Evolutionary conservation across 2,113 vertebrate genomes (phyloP).

Genomic region (Semnopithecus entellus): DNA sequence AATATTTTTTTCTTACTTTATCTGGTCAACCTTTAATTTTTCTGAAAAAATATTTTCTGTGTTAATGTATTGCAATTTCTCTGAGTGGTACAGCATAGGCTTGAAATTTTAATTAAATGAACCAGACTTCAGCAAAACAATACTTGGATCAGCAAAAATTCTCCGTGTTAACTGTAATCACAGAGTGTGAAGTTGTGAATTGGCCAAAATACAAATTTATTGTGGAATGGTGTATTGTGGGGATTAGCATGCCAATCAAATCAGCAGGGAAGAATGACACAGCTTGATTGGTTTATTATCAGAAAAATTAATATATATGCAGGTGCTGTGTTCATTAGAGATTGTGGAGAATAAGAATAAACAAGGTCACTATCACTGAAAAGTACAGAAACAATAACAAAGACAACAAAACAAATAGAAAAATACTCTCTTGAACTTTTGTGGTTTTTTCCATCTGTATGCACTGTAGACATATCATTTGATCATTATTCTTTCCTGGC

Average conservation of each 20-base stretch:
- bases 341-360: conserved; percentile 14
- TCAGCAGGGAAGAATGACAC: background rate
- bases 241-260: conserved; percentile 38
- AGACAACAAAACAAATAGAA: background rate
- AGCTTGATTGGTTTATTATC: conserved; percentile 36
- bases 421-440: background rate
- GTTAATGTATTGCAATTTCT: background rate
- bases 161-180: background rate
- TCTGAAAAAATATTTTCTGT: background rate
- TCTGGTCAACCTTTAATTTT: background rate
- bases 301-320: conserved; percentile 20
- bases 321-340: background rate
- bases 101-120: conserved; percentile 50
- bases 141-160: background rate
- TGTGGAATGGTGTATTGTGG: background rate
- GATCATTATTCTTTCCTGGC: background rate
- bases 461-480: background rate
- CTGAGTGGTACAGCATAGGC: background rate
- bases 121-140: background rate
- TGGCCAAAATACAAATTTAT: background rate
- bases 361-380: background rate
- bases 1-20: background rate
- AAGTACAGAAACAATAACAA: background rate
- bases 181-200: background rate
- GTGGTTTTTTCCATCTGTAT: background rate